Evolutionary conservation across 2,888 invertebrate genomes (phyloP).

Genomic region (Cheilosia soror): DNA sequence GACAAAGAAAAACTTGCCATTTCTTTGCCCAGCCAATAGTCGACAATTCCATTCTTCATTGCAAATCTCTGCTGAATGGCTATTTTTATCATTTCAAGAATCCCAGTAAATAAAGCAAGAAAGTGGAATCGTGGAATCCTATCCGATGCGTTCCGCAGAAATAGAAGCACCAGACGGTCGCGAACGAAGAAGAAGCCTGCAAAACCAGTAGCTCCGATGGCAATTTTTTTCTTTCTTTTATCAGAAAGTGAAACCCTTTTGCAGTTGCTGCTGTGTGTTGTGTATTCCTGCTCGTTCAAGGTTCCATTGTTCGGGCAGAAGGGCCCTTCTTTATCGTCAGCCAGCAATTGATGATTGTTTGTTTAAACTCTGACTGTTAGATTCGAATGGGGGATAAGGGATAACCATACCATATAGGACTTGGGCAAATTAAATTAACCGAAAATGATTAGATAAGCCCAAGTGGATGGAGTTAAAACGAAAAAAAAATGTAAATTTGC

Average conservation of each 20-base stretch:
- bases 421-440: constrained; percentile 68
- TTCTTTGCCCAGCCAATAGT: constrained; percentile 30
- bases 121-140: constrained; percentile 53
- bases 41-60: constrained; percentile 57
- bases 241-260: constrained; percentile 73
- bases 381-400: constrained; percentile 10
- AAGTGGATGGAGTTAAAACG: constrained; percentile 33
- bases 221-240: constrained; percentile 49
- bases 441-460: constrained; percentile 64
- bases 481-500: not conserved
- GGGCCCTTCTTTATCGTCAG: constrained; percentile 48
- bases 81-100: constrained; percentile 73
- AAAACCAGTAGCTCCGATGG: constrained; percentile 68
- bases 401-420: constrained; percentile 23
- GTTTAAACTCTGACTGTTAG: constrained; percentile 40
- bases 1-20: constrained; percentile 50
- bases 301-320: constrained; percentile 56
- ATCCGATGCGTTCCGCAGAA: constrained; percentile 51
- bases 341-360: constrained; percentile 37
- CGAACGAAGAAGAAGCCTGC: constrained; percentile 6
- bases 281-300: not conserved
- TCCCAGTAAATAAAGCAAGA: constrained; percentile 43
- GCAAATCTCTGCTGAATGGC: constrained; percentile 44
- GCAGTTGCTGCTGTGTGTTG: not conserved
- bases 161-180: constrained; percentile 41